A percentile compares a stretch with the other conserved stretches of the same genome.
Conservation (phyloP, 2,888 invertebrate species). For the Leptinotarsa peninsularis region DNA sequence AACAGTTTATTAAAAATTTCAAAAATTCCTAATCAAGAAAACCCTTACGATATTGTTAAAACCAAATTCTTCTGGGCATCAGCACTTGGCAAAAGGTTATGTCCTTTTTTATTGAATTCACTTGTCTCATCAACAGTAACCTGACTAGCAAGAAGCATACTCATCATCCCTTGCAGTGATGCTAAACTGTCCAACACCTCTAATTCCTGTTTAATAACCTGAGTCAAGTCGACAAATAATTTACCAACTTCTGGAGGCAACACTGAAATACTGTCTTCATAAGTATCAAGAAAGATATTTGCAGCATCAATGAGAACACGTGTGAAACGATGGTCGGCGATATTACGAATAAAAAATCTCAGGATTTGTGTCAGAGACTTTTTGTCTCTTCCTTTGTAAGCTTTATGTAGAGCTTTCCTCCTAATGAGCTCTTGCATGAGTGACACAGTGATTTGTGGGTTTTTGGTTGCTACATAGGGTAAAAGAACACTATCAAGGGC, state of each 20-base stretch:
- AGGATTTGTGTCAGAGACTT: conserved; percentile 76
- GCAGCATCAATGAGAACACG: conserved; percentile 80
- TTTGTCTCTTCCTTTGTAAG: conserved; percentile 79
- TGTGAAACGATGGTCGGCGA: conserved; percentile 82
- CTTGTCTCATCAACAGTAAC: conserved; percentile 64
- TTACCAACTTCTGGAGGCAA: conserved; percentile 74
- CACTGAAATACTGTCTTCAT: conserved; percentile 74
- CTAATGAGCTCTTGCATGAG: conserved; percentile 89
- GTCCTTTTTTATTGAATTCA: conserved; percentile 52
- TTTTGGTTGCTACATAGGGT: conserved; percentile 71
- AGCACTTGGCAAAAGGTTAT: conserved; percentile 59
- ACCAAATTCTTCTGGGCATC: conserved; percentile 71
- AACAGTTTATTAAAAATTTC: background rate
- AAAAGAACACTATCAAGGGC: conserved; percentile 80
- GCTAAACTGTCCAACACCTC: conserved; percentile 74
- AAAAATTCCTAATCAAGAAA: conserved; percentile 19
- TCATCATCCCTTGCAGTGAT: conserved; percentile 77
- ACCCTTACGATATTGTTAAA: conserved; percentile 66
- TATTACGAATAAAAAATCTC: conserved; percentile 77
- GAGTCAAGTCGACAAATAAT: conserved; percentile 72
- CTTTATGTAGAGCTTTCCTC: conserved; percentile 80
- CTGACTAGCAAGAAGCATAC: conserved; percentile 72
- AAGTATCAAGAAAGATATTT: conserved; percentile 81
- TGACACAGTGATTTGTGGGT: conserved; percentile 82
- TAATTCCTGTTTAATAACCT: conserved; percentile 76